phyloP scores from a whole-genome alignment of 2,113 vertebrate species.

The Dipodomys merriami region DNA sequence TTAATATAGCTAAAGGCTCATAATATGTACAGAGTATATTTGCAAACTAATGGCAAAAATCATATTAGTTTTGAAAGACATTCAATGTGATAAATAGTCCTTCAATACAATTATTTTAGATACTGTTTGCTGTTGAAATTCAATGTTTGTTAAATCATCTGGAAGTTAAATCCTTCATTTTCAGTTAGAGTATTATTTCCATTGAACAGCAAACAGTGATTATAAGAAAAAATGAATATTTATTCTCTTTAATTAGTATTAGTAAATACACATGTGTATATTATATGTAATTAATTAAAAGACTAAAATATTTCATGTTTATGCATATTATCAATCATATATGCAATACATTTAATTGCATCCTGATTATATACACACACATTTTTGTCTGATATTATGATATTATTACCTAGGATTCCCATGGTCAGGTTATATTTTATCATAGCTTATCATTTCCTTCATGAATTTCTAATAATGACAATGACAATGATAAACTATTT shows the following conservation, averaged over 20 bases:
- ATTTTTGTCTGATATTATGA: not conserved
- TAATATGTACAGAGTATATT: constrained; percentile 57
- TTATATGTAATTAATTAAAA: no score
- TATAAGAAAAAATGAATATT: not conserved
- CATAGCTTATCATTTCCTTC: not conserved
- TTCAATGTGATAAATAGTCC: constrained; percentile 36
- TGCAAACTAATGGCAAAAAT: constrained; percentile 78
- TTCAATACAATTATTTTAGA: constrained; percentile 67
- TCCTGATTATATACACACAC: not conserved
- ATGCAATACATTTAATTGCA: no score
- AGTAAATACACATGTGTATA: not conserved
- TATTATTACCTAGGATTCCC: not conserved
- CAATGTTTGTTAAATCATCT: not conserved
- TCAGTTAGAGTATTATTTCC: not conserved
- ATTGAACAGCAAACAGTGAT: not conserved
- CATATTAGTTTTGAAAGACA: constrained; percentile 75
- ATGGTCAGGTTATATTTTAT: not conserved
- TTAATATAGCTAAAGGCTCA: constrained; percentile 75
- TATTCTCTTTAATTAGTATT: not conserved
- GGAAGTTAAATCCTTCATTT: not conserved
- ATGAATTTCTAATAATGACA: not conserved
- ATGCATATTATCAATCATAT: not conserved
- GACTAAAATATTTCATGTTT: not conserved
- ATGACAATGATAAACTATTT: not conserved
- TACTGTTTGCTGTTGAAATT: constrained; percentile 24